Base-by-base conservation (phyloP, 2,888 invertebrate genomes). In the Plebejus argus region DNA sequence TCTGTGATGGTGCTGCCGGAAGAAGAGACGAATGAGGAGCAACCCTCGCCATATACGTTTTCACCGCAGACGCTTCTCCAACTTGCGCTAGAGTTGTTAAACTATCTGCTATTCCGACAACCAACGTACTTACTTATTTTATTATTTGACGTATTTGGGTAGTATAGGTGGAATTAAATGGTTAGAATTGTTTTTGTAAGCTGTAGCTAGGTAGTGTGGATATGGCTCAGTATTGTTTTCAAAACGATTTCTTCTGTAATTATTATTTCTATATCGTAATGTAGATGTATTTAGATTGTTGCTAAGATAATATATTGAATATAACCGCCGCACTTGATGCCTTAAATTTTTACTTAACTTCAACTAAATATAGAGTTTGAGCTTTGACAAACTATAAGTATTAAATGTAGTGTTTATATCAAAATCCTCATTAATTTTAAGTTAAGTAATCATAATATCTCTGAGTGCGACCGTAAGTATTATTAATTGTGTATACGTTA, bases 51-150 rank as follows among this genome's bases (percentile, higher is more conserved):
- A 18, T 15, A 66, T 15, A 33, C 28, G 1, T 28, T 28, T 28
- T 28, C 28, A 0, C 61, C 61, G 66, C 28, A 28, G 28, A 28
- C 33, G 12, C 66, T 66, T 6, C 1, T 66, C 28, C 28, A 5
- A 12, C 12, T 66, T 28, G 66, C 28, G 2, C 15, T 33, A 33
- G 4, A 28, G 15, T 6, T 33, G 15, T 33, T 66, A 28, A 66
- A 66, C 66, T 28, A 66, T 28, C 28, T 66, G 28, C 66, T 66
- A 66, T 20, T 6, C 18, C 28, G 66, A 18, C 28, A 66, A 28
- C 28, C 28, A 15, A 76, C n/a, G 56, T 76, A 76, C 33, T 58
- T 76, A 76, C 33, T 58, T 5, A 76, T 15, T 58, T 33, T 20
- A 5, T 23, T 76, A 33, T 23, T 66, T 33, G 66, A 15, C 66